Evolutionary conservation across 2,113 vertebrate species (phyloP).

Genomic region (Gambusia holbrooki): DNA sequence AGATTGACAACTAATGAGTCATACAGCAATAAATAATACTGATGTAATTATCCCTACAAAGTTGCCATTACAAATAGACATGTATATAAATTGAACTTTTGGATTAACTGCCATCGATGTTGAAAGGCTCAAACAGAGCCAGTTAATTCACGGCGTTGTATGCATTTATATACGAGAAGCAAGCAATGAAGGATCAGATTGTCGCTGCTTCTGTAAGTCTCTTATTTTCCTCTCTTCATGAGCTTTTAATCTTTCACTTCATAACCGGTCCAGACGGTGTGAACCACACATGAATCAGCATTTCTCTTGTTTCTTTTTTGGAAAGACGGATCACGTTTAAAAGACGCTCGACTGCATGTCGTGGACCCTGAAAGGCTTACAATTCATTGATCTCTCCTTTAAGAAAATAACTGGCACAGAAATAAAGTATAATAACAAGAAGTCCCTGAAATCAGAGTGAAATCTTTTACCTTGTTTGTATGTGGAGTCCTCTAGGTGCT

Average conservation of each 20-base stretch:
- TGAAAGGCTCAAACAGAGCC: no score
- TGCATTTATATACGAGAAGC: not conserved
- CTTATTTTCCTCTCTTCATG: not conserved
- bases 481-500: not conserved
- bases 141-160: no score
- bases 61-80: no score
- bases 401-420: not conserved
- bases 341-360: not conserved
- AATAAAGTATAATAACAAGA: not conserved
- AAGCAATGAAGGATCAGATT: not conserved
- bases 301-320: not conserved
- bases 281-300: not conserved
- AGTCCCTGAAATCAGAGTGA: slow-evolving; percentile 37
- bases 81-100: no score
- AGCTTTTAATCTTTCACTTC: no score
- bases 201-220: not conserved
- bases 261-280: not conserved
- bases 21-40: not conserved
- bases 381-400: not conserved
- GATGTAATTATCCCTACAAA: not conserved
- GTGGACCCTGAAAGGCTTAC: not conserved
- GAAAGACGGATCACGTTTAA: not conserved
- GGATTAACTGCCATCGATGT: no score
- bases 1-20: not conserved
- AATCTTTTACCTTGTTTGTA: slow-evolving; percentile 50